Evolutionary conservation across 2,888 invertebrate genomes (phyloP), one percentile per base, ranked within the genome.

Genomic region (Drosophila longiperda): DNA sequence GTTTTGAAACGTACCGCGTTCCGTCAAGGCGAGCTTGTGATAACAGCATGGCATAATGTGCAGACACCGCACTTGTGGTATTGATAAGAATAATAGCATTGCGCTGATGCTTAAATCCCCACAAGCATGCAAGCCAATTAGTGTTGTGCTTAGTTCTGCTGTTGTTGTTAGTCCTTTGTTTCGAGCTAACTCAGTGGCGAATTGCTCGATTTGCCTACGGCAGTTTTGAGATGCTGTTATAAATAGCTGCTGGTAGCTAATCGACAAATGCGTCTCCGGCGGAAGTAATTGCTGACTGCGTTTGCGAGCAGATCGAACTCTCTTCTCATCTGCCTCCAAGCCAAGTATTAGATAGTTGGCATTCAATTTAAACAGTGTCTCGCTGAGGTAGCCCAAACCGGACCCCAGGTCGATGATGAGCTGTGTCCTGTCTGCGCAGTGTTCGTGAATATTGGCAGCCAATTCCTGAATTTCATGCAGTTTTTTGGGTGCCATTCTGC

Each of bases 41-140:
- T 97, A 97, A 89, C 97, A 97, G 87, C 97, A 97, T 5, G 97
- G 96, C 94, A 97, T 95, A 17, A 97, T 93, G 52, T 96, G 94
- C 29, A 96, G 90, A 20, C 94, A 92, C 71, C 93, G 94, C 0
- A 95, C 95, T 40, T 92, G 91, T 9, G 93, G 87, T 91, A 96
- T 94, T 83, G 94, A 93, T 48, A 94, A 87, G 92, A 96, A 97
- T 78, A 96, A 92, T 82, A 95, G 94, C 57, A 96, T 94, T 11
- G 96, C 95, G 63, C 94, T 94, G 29, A 96, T 94, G 48, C 96
- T 95, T 65, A 97, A 94, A 93, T 97, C 97, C 0, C 96, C 97
- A 87, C 97, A 97, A 8, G 96, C 95, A 90, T 97, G 97, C 11
- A 97, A 94, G 1, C 97, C 97, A 69, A 95, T 93, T 74, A 96